phyloP scores from a whole-genome alignment of 2,888 invertebrate species.

The Eupelmus urozonus region DNA sequence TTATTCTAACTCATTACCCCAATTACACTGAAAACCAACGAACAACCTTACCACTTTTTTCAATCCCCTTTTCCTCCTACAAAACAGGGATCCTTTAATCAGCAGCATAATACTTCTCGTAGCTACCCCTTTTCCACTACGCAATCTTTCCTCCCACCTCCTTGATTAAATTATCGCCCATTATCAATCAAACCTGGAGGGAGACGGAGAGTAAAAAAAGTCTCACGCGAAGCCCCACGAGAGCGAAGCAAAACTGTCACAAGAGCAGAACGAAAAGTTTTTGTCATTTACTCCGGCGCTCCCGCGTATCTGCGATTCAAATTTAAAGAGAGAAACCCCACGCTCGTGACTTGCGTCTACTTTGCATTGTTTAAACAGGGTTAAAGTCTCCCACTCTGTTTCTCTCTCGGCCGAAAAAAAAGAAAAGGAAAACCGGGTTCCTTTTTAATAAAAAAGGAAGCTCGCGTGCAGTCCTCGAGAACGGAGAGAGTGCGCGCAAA shows the following conservation, averaged over 20 bases:
- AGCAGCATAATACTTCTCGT: too few species aligned
- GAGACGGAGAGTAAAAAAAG: background rate
- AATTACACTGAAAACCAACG: too few species aligned
- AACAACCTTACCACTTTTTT: too few species aligned
- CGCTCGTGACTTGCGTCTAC: constrained; percentile 34
- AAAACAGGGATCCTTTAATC: too few species aligned
- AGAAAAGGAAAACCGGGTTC: constrained; percentile 18
- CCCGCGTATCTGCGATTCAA: constrained; percentile 43
- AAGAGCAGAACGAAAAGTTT: constrained; percentile 34
- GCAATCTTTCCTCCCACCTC: too few species aligned
- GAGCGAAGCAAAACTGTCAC: background rate
- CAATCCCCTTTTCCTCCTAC: too few species aligned
- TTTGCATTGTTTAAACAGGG: constrained; percentile 54
- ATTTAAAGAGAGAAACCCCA: constrained; percentile 35
- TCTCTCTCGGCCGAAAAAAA: background rate
- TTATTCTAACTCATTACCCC: too few species aligned
- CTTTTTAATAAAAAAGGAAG: constrained; percentile 56
- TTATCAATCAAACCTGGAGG: constrained; percentile 9
- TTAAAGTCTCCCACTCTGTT: constrained; percentile 31
- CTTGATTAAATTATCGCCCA: constrained; percentile 27
- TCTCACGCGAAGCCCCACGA: background rate
- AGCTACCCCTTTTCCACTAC: too few species aligned
- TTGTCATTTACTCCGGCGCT: constrained; percentile 33
- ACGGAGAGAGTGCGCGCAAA: constrained; percentile 67
- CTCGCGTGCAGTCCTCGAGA: constrained; percentile 60